A percentile compares a stretch with the other conserved stretches of the same genome.
phyloP scores from a whole-genome alignment of 2,888 invertebrate species.

The Acronicta alni region DNA sequence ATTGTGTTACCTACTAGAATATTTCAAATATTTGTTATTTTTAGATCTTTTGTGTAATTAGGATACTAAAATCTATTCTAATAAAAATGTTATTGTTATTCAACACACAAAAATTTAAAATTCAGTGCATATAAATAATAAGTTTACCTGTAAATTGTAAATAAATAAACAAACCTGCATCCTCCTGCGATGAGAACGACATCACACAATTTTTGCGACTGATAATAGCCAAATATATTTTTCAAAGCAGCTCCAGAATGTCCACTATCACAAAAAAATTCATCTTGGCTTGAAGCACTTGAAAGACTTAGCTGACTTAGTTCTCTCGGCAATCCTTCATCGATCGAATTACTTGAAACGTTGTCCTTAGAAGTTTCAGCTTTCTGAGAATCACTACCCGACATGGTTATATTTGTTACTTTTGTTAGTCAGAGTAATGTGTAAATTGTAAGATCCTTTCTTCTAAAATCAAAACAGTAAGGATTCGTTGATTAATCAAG shows the following conservation, averaged over 20 bases:
- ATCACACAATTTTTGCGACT: conserved; percentile 95
- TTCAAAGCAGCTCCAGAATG: conserved; percentile 95
- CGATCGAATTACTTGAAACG: conserved; percentile 85
- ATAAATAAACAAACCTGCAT: conserved; percentile 84
- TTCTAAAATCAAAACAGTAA: conserved; percentile 38
- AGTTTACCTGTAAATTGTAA: conserved; percentile 15
- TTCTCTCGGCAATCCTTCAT: conserved; percentile 91
- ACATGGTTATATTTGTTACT: conserved; percentile 68
- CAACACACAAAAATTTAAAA: too few species aligned
- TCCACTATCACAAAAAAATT: conserved; percentile 93
- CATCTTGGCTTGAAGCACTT: conserved; percentile 93
- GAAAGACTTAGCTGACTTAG: conserved; percentile 91
- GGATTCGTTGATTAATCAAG: conserved; percentile 34
- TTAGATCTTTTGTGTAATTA: too few species aligned
- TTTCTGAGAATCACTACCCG: conserved; percentile 81
- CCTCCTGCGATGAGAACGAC: conserved; percentile 95
- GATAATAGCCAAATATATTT: conserved; percentile 95
- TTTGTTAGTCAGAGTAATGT: conserved; percentile 1
- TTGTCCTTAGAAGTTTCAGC: conserved; percentile 82
- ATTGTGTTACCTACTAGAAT: too few species aligned
- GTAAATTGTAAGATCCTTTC: conserved; percentile 10
- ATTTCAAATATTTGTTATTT: too few species aligned
- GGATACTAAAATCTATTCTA: too few species aligned
- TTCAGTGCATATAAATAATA: too few species aligned
- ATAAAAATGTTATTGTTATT: too few species aligned